A percentile compares a stretch with the other conserved stretches of the same genome.
phyloP scores from a whole-genome alignment of 1,140 invertebrate species.

The Drosophila yakuba region DNA sequence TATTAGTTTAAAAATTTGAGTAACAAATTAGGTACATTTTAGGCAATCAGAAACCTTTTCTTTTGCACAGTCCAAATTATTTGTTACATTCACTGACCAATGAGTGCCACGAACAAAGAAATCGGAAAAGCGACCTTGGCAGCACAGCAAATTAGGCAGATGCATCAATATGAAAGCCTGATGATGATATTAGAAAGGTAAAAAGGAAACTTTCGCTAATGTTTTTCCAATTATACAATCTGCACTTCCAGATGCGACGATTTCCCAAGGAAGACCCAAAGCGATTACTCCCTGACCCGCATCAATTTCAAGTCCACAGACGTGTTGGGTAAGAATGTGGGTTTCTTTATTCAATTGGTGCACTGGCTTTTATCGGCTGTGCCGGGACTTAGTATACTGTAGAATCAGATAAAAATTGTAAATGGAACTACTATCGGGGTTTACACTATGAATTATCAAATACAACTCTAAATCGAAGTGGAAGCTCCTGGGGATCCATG shows the following conservation, averaged over 20 bases:
- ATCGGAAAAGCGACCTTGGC: too few species aligned
- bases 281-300: neutral
- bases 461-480: too few species aligned
- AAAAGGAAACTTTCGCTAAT: neutral
- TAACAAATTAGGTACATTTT: neutral
- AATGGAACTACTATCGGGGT: neutral
- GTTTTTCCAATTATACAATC: neutral
- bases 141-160: neutral
- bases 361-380: constrained; percentile 39
- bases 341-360: constrained; percentile 21
- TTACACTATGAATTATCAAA: too few species aligned
- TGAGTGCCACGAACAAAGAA: neutral
- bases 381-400: constrained; percentile 8
- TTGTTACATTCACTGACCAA: neutral
- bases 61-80: constrained; percentile 7
- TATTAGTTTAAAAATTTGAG: too few species aligned
- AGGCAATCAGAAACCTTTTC: neutral
- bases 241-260: neutral
- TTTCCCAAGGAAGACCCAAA: neutral
- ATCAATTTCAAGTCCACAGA: neutral
- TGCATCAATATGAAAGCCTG: neutral
- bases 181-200: constrained; percentile 7
- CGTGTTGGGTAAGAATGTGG: constrained; percentile 24
- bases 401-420: neutral
- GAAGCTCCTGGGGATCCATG: too few species aligned